These are phyloP conservation scores for Melanotaenia maccullochi DNA, from an alignment of 2,797 vertebrate species.

Conservation along the genomic window DNA sequence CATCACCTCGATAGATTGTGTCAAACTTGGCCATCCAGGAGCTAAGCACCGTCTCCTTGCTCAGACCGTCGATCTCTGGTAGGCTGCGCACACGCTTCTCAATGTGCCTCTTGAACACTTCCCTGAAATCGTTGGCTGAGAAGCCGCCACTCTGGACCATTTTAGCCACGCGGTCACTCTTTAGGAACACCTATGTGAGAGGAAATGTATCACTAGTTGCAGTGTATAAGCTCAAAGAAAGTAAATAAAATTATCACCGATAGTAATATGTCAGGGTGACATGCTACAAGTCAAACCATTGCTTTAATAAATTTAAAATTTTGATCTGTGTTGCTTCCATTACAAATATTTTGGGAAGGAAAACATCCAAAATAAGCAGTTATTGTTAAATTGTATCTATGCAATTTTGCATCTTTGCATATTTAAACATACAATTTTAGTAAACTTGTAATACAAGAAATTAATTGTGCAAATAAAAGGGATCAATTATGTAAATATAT, in stretches of 20 bases:
- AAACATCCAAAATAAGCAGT: background rate
- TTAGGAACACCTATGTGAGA: conserved; percentile 91
- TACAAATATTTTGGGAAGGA: background rate
- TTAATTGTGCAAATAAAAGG: background rate
- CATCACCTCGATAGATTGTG: conserved; percentile 97
- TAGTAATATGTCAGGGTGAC: no score
- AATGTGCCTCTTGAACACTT: conserved; percentile 99
- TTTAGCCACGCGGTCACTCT: conserved; percentile 96
- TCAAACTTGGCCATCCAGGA: conserved; percentile 99
- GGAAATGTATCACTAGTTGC: conserved; percentile 25
- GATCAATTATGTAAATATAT: background rate
- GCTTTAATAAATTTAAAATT: background rate
- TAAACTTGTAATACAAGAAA: background rate
- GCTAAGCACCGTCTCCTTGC: conserved; percentile 99
- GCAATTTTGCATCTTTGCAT: background rate
- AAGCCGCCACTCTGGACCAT: conserved; percentile 99
- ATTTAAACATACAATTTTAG: background rate
- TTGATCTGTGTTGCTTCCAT: background rate
- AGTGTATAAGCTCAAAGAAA: background rate
- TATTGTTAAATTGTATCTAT: background rate
- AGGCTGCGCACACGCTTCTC: conserved; percentile 98
- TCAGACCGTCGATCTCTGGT: conserved; percentile 98
- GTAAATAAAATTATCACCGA: no score
- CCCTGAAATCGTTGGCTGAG: conserved; percentile 94
- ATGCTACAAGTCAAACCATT: background rate